Evolutionary conservation across 1,140 invertebrate species (phyloP), one percentile per base, ranked within the genome.

Genomic region (Dufourea novaeangliae): DNA sequence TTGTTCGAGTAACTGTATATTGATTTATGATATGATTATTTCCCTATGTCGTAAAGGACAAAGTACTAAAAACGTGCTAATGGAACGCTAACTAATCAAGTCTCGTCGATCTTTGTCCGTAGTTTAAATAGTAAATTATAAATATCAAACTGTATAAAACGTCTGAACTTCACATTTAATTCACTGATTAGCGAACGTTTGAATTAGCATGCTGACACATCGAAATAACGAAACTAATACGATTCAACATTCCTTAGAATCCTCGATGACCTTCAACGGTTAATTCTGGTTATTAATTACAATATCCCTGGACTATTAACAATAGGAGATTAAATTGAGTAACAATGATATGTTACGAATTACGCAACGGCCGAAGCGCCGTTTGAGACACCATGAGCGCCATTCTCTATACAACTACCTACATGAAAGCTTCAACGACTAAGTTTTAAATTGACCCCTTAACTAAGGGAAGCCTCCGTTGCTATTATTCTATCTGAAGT

Each of bases 391-490:
- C 20, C n/a, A 67, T n/a, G 25, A 29, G 29, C 22, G 32, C 14
- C 22, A 22, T 37, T 39, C 39, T 52, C 64, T 82, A 73, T 78
- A 85, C 69, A 78, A 69, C 71, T 72, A 67, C 68, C 87, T 91
- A 90, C 83, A 68, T 78, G 88, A 91, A 87, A 86, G 76, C 74
- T 86, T 90, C 89, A 89, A 66, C 75, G 34, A 46, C 78, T 88
- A 89, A 75, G 84, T 76, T 87, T 84, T 79, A 50, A 46, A 50
- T n/a, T 84, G 86, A 86, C 54, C 79, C 79, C 83, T 89, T 84
- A 85, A 88, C 54, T 78, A 75, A 85, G 78, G 85, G 86, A 83
- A 90, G 70, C 83, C 84, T 72, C 67, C 78, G 75, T 74, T n/a
- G 50, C 74, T 63, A 68, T 37, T 54, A 27, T n/a, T 2, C 34